Conservation (phyloP, 92 coral and sea anemone genomes). For the Heteractis magnifica region DNA sequence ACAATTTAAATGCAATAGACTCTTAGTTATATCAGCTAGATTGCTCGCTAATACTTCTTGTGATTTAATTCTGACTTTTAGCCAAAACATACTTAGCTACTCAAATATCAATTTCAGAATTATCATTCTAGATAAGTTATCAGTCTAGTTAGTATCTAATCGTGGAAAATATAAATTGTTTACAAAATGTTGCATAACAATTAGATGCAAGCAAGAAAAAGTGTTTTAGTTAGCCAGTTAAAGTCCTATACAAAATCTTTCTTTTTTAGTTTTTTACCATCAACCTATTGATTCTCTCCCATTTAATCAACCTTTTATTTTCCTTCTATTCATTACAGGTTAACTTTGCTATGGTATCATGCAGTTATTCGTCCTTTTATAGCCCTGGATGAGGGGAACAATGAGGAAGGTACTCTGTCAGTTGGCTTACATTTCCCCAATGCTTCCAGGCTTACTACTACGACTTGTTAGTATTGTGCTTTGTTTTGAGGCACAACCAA, state of each 20-base stretch:
- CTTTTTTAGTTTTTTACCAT: neutral
- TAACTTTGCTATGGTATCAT: constrained; percentile 90
- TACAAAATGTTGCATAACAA: no score
- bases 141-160: no score
- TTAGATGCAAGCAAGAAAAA: no score
- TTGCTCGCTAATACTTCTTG: no score
- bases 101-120: no score
- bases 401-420: constrained; percentile 71
- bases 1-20: no score
- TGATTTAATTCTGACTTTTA: no score
- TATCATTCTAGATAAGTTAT: no score
- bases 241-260: neutral
- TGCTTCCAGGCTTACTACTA: constrained; percentile 8
- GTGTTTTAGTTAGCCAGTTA: neutral
- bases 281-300: neutral
- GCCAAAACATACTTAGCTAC: no score
- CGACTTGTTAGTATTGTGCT: constrained; percentile 2
- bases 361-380: constrained; percentile 90
- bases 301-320: neutral
- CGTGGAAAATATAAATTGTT: no score
- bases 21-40: no score
- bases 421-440: constrained; percentile 3
- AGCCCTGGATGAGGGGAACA: constrained; percentile 90
- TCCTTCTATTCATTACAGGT: constrained; percentile 26
- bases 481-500: neutral